A percentile compares a stretch with the other conserved stretches of the same genome.
Conservation (phyloP, 1,140 invertebrate genomes). For the Papilio machaon region DNA sequence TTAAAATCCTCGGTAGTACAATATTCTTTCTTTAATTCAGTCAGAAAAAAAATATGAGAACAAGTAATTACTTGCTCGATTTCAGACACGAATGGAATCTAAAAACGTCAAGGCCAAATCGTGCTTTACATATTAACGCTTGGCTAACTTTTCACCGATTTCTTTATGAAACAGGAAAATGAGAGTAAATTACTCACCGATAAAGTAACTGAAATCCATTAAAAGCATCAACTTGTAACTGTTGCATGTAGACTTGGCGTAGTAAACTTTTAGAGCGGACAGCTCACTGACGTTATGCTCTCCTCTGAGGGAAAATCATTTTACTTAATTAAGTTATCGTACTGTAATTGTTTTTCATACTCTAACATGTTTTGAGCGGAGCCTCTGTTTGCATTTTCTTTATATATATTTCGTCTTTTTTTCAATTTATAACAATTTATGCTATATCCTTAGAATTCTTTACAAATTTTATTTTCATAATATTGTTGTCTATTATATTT, state of each 20-base stretch:
- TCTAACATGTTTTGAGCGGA: no score
- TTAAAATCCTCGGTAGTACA: not conserved
- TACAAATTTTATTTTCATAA: no score
- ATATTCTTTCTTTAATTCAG: not conserved
- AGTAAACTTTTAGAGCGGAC: conserved; percentile 63
- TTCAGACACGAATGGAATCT: not conserved
- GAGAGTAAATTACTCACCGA: conserved; percentile 52
- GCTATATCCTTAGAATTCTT: no score
- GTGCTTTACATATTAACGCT: not conserved
- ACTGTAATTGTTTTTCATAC: no score
- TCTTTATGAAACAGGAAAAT: not conserved
- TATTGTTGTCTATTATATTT: no score
- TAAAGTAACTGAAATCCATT: conserved; percentile 66
- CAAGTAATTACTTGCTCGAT: not conserved
- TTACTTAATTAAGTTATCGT: no score
- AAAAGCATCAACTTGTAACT: conserved; percentile 64
- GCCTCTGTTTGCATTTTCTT: no score
- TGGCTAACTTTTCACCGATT: not conserved
- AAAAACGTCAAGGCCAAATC: conserved; percentile 12
- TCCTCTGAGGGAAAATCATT: conserved; percentile 46
- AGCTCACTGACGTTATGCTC: conserved; percentile 51
- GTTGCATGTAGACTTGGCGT: conserved; percentile 62
- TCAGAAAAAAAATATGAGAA: not conserved
- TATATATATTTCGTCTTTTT: no score
- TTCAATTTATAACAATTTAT: no score